These are phyloP conservation scores for Gastrophryne carolinensis DNA, from an alignment of 2,797 vertebrate genomes.

Conservation along the genomic window DNA sequence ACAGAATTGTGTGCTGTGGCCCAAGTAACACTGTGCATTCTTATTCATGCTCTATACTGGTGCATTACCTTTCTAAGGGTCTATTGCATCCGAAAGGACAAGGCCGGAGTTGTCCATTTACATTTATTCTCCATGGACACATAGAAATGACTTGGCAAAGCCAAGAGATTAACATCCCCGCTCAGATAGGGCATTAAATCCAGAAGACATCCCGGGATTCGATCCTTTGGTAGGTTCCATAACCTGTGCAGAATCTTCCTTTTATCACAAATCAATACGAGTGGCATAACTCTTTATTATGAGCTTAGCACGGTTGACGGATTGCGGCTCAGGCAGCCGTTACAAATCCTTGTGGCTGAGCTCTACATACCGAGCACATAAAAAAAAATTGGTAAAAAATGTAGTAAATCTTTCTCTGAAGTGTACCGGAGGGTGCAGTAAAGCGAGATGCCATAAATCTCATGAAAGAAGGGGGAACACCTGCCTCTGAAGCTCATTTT, in stretches of 20 bases:
- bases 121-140: too few relatives aligned
- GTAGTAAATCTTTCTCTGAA: constrained; percentile 5
- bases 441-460: constrained; percentile 23
- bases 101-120: too few relatives aligned
- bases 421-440: constrained; percentile 10
- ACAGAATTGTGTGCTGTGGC: too few relatives aligned
- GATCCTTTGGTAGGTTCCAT: background rate
- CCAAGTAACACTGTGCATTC: too few relatives aligned
- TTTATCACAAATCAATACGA: constrained; percentile 8
- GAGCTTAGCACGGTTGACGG: background rate
- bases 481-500: background rate
- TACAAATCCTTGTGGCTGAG: background rate
- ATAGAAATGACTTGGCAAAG: background rate
- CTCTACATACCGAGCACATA: background rate
- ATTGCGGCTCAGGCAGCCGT: background rate
- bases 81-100: too few relatives aligned
- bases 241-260: background rate
- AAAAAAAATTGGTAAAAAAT: background rate
- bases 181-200: constrained; percentile 15
- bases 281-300: constrained; percentile 11
- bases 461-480: background rate
- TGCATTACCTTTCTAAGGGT: too few relatives aligned
- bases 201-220: background rate
- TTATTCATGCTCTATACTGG: too few relatives aligned
- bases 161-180: background rate